Conservation (phyloP, 2,113 vertebrate genomes). For the Menidia beryllina region DNA sequence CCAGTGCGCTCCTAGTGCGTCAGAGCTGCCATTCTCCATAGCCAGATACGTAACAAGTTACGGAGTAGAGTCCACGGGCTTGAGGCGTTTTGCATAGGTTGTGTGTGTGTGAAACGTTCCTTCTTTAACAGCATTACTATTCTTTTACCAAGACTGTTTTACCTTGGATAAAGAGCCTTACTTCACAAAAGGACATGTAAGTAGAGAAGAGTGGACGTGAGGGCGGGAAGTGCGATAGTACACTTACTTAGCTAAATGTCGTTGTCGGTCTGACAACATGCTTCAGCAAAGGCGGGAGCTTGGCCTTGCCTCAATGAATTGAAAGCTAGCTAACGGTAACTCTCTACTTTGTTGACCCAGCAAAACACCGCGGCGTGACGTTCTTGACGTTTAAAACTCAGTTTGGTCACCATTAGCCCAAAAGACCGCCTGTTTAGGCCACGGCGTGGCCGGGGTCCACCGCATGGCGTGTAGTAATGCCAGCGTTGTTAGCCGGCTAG, state of each 20-base stretch:
- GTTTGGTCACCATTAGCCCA: background rate
- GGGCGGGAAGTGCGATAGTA: conserved; percentile 7
- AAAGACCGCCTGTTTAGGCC: background rate
- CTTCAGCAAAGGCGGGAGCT: conserved; percentile 71
- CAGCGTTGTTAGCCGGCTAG: conserved; percentile 50
- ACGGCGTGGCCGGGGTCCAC: conserved; percentile 34
- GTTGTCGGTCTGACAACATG: conserved; percentile 63
- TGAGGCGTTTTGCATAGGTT: conserved; percentile 42
- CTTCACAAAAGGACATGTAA: conserved; percentile 67
- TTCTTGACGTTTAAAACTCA: too few relatives aligned
- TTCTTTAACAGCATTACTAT: background rate
- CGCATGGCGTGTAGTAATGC: conserved; percentile 60
- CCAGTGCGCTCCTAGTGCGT: conserved; percentile 60
- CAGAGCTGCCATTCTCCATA: conserved; percentile 50
- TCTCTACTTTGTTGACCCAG: rapidly evolving
- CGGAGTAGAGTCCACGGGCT: conserved; percentile 32
- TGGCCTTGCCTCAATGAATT: conserved; percentile 49
- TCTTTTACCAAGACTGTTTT: conserved; percentile 7
- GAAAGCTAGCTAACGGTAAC: conserved; percentile 6
- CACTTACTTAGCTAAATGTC: conserved; percentile 32
- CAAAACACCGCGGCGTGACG: background rate
- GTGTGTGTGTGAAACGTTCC: conserved; percentile 16
- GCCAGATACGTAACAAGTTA: conserved; percentile 50
- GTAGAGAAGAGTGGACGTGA: conserved; percentile 28
- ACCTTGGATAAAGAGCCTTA: conserved; percentile 16